Percentiles rank a stretch among this genome's conserved stretches.
These are phyloP conservation scores for Tortrix viridana DNA, from an alignment of 2,888 invertebrate species.

Conservation along the genomic window DNA sequence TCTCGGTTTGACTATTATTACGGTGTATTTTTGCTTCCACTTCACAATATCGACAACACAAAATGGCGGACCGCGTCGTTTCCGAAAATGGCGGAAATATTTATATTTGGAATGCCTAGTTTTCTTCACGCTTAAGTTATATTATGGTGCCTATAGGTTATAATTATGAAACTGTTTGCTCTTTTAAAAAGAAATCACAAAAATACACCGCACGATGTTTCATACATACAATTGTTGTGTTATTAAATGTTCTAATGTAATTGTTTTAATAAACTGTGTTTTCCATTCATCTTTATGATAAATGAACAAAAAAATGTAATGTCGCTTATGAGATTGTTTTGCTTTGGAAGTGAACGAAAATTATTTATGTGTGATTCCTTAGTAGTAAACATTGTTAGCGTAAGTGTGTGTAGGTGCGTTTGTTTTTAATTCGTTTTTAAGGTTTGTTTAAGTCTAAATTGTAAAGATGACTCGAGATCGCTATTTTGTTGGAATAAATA, in stretches of 20 bases:
- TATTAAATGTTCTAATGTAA: conserved; percentile 76
- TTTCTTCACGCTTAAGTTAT: background rate
- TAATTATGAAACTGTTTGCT: background rate
- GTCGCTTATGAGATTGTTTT: conserved; percentile 75
- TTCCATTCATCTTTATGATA: conserved; percentile 62
- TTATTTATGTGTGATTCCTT: conserved; percentile 83
- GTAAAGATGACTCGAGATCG: conserved; percentile 51
- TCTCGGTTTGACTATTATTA: conserved; percentile 39
- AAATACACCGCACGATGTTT: conserved; percentile 44
- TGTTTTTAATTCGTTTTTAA: conserved; percentile 49
- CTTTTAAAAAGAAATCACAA: conserved; percentile 10
- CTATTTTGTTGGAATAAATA: conserved; percentile 42
- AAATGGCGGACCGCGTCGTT: background rate
- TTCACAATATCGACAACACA: background rate
- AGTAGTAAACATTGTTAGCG: conserved; percentile 63
- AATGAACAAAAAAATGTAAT: conserved; percentile 50
- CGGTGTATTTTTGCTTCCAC: conserved; percentile 34
- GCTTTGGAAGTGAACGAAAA: conserved; percentile 69
- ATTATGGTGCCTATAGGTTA: conserved; percentile 2
- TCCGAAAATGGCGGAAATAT: background rate
- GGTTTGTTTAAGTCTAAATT: conserved; percentile 47
- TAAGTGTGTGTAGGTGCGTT: conserved; percentile 62
- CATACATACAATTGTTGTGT: conserved; percentile 67
- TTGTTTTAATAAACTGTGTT: conserved; percentile 74
- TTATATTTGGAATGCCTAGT: background rate